Conservation (phyloP, 2,113 vertebrate genomes). For the Leucopsar rothschildi region DNA sequence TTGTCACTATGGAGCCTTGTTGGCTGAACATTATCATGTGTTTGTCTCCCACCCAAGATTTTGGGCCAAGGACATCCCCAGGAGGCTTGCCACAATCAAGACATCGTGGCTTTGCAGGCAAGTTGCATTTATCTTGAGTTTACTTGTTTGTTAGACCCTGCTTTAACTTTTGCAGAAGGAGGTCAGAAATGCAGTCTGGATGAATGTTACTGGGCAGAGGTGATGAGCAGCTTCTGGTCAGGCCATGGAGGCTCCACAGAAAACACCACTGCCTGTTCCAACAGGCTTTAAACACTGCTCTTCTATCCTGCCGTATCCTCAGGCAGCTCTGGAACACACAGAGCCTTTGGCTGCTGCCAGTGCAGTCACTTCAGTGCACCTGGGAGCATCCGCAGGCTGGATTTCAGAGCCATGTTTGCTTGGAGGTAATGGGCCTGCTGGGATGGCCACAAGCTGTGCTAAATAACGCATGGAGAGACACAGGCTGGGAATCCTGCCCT, state of each 20-base stretch:
- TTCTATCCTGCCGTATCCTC: neutral
- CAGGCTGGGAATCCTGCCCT: neutral
- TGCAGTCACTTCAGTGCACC: rapidly evolving
- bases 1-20: neutral
- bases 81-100: neutral
- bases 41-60: neutral
- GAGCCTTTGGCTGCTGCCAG: neutral
- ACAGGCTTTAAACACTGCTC: neutral
- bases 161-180: neutral
- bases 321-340: neutral
- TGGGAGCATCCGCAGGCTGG: neutral
- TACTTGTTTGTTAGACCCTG: neutral
- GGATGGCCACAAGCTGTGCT: neutral
- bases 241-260: neutral
- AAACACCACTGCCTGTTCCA: neutral
- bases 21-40: rapidly evolving
- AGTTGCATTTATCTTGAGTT: neutral
- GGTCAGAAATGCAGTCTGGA: neutral
- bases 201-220: neutral
- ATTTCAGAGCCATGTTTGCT: neutral
- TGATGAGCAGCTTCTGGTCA: neutral
- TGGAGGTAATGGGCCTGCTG: neutral
- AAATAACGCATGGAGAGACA: neutral
- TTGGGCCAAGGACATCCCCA: neutral
- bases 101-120: neutral